A percentile compares a stretch with the other conserved stretches of the same genome.
Conservation (phyloP, 2,888 invertebrate genomes). For the Hylaea fasciaria region DNA sequence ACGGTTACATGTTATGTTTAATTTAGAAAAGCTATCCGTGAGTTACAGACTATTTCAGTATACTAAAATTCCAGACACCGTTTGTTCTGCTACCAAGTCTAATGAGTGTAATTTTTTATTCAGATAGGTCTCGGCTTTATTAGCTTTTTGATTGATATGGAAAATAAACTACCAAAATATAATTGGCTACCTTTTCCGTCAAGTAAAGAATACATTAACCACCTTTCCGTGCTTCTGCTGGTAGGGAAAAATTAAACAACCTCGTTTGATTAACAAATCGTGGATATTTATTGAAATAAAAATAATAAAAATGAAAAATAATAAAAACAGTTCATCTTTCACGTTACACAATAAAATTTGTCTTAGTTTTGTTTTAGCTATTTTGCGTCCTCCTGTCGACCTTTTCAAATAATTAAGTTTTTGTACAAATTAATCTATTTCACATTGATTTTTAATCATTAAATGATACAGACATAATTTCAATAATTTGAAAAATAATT, state of each 20-base stretch:
- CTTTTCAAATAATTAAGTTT: slow-evolving; percentile 1
- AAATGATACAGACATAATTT: neutral
- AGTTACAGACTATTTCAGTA: neutral
- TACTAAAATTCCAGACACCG: slow-evolving; percentile 5
- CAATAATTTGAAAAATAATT: neutral
- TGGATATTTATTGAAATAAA: slow-evolving; percentile 86
- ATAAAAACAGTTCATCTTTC: slow-evolving; percentile 85
- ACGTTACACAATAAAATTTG: slow-evolving; percentile 84
- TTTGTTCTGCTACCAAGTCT: slow-evolving; percentile 14
- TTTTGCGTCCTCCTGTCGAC: slow-evolving; percentile 69
- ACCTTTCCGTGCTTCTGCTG: neutral
- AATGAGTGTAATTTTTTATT: slow-evolving; percentile 20
- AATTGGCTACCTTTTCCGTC: slow-evolving; percentile 9
- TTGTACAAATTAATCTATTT: neutral
- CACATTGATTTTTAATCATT: no score
- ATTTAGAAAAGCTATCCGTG: no score
- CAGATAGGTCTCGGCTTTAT: slow-evolving; percentile 20
- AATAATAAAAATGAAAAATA: slow-evolving; percentile 85
- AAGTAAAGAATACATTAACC: neutral
- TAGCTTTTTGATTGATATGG: slow-evolving; percentile 16
- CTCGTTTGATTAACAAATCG: slow-evolving; percentile 79
- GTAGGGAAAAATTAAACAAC: slow-evolving; percentile 64
- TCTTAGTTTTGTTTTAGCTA: slow-evolving; percentile 74
- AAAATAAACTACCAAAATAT: slow-evolving; percentile 14
- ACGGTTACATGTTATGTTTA: no score